phyloP scores from a whole-genome alignment of 2,113 vertebrate genomes.

The Otocyon megalotis region DNA sequence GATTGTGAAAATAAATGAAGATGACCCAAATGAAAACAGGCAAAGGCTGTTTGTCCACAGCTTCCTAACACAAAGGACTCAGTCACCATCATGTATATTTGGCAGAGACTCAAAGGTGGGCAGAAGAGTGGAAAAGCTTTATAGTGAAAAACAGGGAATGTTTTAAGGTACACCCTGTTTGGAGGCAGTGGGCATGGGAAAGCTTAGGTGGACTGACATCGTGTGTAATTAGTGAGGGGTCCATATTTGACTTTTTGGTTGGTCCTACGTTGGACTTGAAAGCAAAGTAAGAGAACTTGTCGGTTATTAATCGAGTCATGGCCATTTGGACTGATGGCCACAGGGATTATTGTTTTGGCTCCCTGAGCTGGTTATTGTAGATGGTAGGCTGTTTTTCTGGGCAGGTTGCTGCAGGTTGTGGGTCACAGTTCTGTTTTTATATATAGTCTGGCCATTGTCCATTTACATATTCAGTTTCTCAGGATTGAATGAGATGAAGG shows the following conservation, averaged over 20 bases:
- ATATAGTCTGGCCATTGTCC: neutral
- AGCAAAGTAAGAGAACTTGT: neutral
- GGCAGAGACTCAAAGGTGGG: neutral
- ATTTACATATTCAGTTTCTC: neutral
- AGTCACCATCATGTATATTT: neutral
- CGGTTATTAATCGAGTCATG: neutral
- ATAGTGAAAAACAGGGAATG: neutral
- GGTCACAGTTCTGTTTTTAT: neutral
- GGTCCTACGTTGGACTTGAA: neutral
- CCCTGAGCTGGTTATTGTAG: neutral
- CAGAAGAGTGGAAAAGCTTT: neutral
- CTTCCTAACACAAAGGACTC: neutral
- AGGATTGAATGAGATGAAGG: neutral
- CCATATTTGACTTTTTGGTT: neutral
- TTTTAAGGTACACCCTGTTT: neutral
- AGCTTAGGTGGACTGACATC: neutral
- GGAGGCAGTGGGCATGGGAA: neutral
- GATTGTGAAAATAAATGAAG: neutral
- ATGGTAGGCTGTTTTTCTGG: neutral
- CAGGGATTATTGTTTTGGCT: neutral
- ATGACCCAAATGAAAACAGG: neutral
- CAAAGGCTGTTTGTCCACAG: neutral
- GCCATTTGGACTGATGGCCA: neutral
- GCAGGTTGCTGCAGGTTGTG: neutral
- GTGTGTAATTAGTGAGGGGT: neutral